Conservation (phyloP, 2,113 vertebrate species). For the Catagonus wagneri region DNA sequence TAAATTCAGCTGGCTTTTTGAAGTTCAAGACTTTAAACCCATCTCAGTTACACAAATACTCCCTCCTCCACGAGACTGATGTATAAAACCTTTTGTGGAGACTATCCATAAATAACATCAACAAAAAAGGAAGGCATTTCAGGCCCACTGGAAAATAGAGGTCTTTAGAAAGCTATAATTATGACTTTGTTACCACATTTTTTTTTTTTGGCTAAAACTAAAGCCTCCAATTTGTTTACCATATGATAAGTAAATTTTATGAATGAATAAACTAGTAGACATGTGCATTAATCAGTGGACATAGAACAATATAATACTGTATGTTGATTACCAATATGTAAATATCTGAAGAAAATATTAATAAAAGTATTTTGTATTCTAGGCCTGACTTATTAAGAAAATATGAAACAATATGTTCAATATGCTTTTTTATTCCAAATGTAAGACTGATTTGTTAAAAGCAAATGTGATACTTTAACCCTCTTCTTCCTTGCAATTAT, state of each 20-base stretch:
- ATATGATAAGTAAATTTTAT: not conserved
- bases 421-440: not conserved
- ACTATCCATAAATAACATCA: not conserved
- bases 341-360: not conserved
- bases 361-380: not conserved
- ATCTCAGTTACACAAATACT: not conserved
- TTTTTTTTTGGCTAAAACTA: not conserved
- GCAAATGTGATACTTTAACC: not conserved
- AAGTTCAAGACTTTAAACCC: not conserved
- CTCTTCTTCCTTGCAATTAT: not conserved
- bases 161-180: not conserved
- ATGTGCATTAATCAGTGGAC: not conserved
- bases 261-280: not conserved
- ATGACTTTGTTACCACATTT: not conserved
- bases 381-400: not conserved
- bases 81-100: not conserved
- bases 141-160: not conserved
- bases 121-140: not conserved
- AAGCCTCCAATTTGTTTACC: not conserved
- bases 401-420: not conserved
- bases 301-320: not conserved
- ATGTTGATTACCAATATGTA: not conserved
- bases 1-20: constrained; percentile 23
- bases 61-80: not conserved
- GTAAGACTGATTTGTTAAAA: not conserved